phyloP scores from a whole-genome alignment of 2,797 vertebrate species.

The Ctenopoma kingsleyae region DNA sequence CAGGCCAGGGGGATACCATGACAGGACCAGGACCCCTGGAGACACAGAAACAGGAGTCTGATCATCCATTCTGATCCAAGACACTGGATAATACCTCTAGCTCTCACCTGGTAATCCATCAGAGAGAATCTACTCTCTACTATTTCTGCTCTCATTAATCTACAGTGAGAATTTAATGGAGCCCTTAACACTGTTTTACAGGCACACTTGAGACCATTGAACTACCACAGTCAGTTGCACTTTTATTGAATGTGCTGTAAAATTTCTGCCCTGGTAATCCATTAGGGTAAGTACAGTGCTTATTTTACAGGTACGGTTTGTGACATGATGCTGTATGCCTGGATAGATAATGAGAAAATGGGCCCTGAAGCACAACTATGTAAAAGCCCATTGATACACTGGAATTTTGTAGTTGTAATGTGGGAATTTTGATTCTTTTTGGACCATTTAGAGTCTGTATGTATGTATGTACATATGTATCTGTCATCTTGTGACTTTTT shows the following conservation, averaged over 20 bases:
- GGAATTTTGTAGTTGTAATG: neutral
- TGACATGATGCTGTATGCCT: neutral
- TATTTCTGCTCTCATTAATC: conserved; percentile 21
- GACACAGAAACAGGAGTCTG: conserved; percentile 22
- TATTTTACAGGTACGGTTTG: conserved; percentile 10
- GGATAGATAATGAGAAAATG: neutral
- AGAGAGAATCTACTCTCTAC: too few species aligned
- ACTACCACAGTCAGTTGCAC: conserved; percentile 7
- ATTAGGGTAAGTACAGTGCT: conserved; percentile 27
- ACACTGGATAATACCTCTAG: conserved; percentile 10
- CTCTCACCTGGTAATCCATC: too few species aligned
- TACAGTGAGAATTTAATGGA: conserved; percentile 10
- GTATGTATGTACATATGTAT: conserved; percentile 41
- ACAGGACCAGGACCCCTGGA: conserved; percentile 90
- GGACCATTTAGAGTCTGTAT: neutral
- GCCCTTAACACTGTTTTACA: conserved; percentile 35
- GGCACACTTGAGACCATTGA: conserved; percentile 13
- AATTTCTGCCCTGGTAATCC: conserved; percentile 9
- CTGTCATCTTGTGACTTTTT: conserved; percentile 38
- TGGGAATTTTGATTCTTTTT: too few species aligned
- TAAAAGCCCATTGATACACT: neutral
- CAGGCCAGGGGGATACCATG: conserved; percentile 91
- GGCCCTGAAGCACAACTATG: neutral
- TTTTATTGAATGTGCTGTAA: conserved; percentile 24
- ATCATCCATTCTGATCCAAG: conserved; percentile 7